These are phyloP conservation scores for Gymnorhina tibicen DNA, from an alignment of 2,113 vertebrate species.

Conservation along the genomic window DNA sequence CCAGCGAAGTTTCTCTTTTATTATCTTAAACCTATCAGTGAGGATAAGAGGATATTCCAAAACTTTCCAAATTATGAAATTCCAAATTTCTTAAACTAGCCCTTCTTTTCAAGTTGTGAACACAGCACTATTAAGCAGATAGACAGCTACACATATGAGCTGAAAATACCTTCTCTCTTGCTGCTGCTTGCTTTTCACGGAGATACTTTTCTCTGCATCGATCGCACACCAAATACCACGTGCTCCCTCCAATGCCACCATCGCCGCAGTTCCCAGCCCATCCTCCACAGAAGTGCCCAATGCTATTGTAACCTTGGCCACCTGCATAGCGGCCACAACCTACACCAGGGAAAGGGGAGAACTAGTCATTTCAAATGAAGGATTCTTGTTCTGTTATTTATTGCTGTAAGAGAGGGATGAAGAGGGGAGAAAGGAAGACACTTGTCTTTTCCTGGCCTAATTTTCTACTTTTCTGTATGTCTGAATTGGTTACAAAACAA, in stretches of 20 bases:
- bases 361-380: neutral
- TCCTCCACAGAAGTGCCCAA: constrained; percentile 97
- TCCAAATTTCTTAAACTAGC: neutral
- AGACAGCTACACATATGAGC: neutral
- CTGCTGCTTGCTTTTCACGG: constrained; percentile 94
- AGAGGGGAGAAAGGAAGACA: neutral
- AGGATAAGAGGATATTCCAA: neutral
- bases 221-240: constrained; percentile 98
- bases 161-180: constrained; percentile 90
- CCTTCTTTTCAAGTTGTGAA: neutral
- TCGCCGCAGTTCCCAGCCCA: constrained; percentile 99
- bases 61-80: neutral
- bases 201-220: constrained; percentile 97
- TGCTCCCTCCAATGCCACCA: constrained; percentile 97
- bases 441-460: neutral
- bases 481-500: neutral
- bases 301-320: constrained; percentile 98
- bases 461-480: neutral
- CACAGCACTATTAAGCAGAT: neutral
- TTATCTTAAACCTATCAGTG: neutral
- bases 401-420: neutral
- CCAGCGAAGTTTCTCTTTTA: neutral
- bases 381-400: neutral
- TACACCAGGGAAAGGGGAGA: constrained; percentile 12
- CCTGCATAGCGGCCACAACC: constrained; percentile 97